These are phyloP conservation scores for Sarcophilus harrisii DNA, from an alignment of 2,797 vertebrate genomes.

Conservation along the genomic window DNA sequence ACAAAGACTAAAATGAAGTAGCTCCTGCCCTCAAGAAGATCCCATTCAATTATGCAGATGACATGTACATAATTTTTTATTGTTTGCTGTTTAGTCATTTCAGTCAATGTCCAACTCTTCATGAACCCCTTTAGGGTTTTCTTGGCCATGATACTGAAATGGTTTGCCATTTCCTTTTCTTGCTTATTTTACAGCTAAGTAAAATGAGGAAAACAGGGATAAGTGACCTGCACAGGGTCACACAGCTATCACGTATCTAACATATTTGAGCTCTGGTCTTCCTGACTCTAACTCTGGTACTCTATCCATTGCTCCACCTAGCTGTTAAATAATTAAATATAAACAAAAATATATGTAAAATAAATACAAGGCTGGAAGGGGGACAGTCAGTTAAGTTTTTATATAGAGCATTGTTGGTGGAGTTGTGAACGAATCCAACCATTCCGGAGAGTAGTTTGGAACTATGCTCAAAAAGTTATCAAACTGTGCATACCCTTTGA, in stretches of 20 bases:
- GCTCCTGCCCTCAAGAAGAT: too few species aligned
- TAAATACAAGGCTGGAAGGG: background rate
- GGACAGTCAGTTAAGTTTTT: background rate
- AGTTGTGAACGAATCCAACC: too few species aligned
- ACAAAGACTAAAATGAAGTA: background rate
- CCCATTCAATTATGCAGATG: too few species aligned
- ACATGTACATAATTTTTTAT: background rate
- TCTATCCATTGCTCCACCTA: too few species aligned
- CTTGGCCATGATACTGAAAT: background rate
- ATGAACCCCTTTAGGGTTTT: background rate
- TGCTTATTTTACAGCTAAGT: background rate
- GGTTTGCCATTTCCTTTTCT: background rate
- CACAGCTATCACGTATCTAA: background rate
- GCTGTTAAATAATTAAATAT: background rate
- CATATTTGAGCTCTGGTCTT: background rate
- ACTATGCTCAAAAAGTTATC: too few species aligned
- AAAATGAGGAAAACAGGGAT: background rate
- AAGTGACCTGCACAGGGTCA: background rate
- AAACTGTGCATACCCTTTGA: too few species aligned
- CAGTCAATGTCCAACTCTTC: too few species aligned
- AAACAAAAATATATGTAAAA: background rate
- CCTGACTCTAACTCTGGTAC: background rate
- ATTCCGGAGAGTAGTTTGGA: too few species aligned
- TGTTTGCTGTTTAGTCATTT: background rate
- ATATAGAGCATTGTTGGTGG: too few species aligned